A percentile compares a stretch with the other conserved stretches of the same genome.
phyloP scores from a whole-genome alignment of 1,140 invertebrate genomes.

The Brachionus angularis region DNA sequence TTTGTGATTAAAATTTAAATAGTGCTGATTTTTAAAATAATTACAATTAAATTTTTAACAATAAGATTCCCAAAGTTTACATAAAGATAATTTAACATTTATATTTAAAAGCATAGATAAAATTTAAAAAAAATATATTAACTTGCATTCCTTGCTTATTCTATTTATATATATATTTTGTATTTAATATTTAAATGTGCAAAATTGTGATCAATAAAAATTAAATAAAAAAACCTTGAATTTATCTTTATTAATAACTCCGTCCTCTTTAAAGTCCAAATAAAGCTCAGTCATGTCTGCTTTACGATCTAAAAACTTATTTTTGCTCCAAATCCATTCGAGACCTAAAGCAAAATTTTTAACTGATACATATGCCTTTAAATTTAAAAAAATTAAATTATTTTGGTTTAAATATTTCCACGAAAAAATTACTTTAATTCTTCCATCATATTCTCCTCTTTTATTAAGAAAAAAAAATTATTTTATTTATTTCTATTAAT shows the following conservation, averaged over 20 bases:
- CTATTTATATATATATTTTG: not conserved
- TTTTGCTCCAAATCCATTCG: conserved; percentile 63
- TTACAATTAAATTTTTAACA: too few relatives aligned
- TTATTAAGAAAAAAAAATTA: too few relatives aligned
- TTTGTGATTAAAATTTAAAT: too few relatives aligned
- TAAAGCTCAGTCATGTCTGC: conserved; percentile 67
- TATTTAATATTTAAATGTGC: not conserved
- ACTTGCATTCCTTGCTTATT: too few relatives aligned
- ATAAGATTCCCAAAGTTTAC: too few relatives aligned
- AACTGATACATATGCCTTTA: conserved; percentile 13
- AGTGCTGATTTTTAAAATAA: too few relatives aligned
- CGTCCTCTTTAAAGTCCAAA: conserved; percentile 56
- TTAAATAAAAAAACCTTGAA: not conserved
- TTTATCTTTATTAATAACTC: conserved; percentile 23
- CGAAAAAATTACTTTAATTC: not conserved
- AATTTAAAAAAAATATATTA: too few relatives aligned
- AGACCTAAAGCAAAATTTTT: conserved; percentile 61
- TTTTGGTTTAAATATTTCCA: not conserved
- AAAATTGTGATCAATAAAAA: not conserved
- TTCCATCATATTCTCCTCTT: conserved; percentile 41
- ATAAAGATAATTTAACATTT: too few relatives aligned
- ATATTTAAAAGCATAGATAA: too few relatives aligned
- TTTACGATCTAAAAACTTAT: conserved; percentile 63
- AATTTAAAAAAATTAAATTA: not conserved
- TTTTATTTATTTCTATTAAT: not conserved